Evolutionary conservation across 2,888 invertebrate species (phyloP).

Genomic region (Copidosoma aretas): DNA sequence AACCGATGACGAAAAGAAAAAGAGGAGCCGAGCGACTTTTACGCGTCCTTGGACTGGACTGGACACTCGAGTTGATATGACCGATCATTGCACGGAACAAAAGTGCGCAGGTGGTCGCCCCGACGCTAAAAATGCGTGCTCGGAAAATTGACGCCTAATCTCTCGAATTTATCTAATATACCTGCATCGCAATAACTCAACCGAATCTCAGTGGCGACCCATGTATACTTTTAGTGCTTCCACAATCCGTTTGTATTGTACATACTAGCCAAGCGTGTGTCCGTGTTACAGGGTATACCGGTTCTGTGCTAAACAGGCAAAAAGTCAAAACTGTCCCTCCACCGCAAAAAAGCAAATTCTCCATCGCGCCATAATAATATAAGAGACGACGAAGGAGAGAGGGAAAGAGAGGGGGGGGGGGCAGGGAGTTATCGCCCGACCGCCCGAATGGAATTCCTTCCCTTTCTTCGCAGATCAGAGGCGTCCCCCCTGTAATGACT

Average conservation of each 20-base stretch:
- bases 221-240: neutral
- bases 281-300: neutral
- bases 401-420: neutral
- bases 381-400: neutral
- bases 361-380: neutral
- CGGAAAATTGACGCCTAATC: neutral
- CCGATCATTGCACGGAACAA: neutral
- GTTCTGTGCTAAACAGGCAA: neutral
- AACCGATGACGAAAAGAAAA: neutral
- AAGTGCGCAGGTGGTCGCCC: neutral
- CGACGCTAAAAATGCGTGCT: neutral
- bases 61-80: neutral
- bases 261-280: neutral
- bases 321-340: too few species aligned
- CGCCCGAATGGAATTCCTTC: neutral
- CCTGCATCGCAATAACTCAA: neutral
- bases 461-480: neutral
- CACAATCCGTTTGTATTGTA: neutral
- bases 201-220: neutral
- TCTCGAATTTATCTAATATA: neutral
- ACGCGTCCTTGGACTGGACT: conserved; percentile 17
- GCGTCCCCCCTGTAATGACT: too few species aligned
- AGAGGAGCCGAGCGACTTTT: neutral
- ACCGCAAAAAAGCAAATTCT: neutral
- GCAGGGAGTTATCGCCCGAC: neutral